Base-by-base conservation (phyloP, 2,113 vertebrate species). In the Lepisosteus osseus region DNA sequence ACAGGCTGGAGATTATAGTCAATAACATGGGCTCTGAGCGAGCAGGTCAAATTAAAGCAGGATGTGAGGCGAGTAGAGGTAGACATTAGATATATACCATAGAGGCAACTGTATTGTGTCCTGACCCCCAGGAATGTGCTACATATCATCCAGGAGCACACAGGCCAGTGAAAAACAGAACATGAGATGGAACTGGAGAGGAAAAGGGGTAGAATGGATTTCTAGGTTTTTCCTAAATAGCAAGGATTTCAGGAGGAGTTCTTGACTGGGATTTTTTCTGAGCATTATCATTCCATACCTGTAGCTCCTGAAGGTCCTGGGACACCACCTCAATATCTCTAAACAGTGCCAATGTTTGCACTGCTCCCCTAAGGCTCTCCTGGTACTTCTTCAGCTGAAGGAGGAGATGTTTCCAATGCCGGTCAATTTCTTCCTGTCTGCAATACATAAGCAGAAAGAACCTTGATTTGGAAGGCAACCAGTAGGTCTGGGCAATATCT, bases 301-400 rank as follows among this genome's bases (percentile, higher is more conserved):
- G 93, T 56, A 96, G 83, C 29, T 92, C 90, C 69, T 84, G 90
- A 61, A 98, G 84, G 61, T 96, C 95, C 69, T 89, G 84, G 0
- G 77, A 87, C 71, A 93, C 76, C 6, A 89, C 82, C 61, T 96
- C 90, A 0, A 87, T 81, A 68, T 94, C 92, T 74, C 89, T 80
- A 51, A 95, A 83, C 51, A 96, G 81, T 47, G 85, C 72, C 29
- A 95, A 83, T 14, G 86, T 88, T 72, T 90, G 77, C n/a, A 83
- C 82, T 69, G 85, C 78, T 11, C 78, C 83, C 69, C 76, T 78
- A 68, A 91, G 42, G 61, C 86, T 79, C 3, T 72, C 78, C 74
- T 80, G 91, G 59, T 88, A 86, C 69, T 83, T 87, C 62, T 87
- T 87, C 44, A 98, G 84, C 75, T 83, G 86, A 71, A 88, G 84